Percentiles rank a stretch among this genome's conserved stretches.
Evolutionary conservation across 2,888 invertebrate genomes (phyloP).

Genomic region (Eupithecia abbreviata): DNA sequence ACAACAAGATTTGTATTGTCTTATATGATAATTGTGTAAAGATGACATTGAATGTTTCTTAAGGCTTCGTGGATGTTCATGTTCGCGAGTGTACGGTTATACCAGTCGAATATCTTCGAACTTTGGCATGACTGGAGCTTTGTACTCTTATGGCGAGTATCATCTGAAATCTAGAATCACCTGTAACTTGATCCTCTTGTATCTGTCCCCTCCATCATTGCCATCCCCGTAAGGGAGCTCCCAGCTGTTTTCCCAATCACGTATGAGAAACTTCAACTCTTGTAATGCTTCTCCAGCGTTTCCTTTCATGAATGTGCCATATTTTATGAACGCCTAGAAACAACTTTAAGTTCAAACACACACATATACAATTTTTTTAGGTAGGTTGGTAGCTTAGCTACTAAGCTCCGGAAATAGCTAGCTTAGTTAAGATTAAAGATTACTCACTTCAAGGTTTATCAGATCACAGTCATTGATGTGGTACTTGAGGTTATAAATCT

Average conservation of each 20-base stretch:
- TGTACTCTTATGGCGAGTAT: neutral
- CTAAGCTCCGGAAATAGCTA: no score
- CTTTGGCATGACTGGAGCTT: neutral
- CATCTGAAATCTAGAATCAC: neutral
- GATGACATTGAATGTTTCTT: neutral
- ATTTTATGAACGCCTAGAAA: conserved; percentile 90
- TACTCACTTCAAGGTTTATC: conserved; percentile 89
- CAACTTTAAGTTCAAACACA: neutral
- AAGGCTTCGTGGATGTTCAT: neutral
- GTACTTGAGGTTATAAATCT: conserved; percentile 90
- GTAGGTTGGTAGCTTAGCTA: no score
- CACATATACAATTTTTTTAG: no score
- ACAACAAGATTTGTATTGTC: neutral
- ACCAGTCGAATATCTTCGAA: neutral
- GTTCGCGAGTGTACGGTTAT: neutral
- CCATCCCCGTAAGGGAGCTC: conserved; percentile 85
- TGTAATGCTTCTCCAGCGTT: conserved; percentile 86
- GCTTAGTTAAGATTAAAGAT: no score
- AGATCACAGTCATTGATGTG: conserved; percentile 97
- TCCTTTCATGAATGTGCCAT: conserved; percentile 92
- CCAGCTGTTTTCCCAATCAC: conserved; percentile 97
- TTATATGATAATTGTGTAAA: neutral
- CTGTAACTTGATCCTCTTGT: conserved; percentile 21
- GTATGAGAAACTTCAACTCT: conserved; percentile 90
- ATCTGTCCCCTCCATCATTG: conserved; percentile 22